Base-by-base conservation (phyloP, 2,797 vertebrate genomes). In the Anguilla marmorata region DNA sequence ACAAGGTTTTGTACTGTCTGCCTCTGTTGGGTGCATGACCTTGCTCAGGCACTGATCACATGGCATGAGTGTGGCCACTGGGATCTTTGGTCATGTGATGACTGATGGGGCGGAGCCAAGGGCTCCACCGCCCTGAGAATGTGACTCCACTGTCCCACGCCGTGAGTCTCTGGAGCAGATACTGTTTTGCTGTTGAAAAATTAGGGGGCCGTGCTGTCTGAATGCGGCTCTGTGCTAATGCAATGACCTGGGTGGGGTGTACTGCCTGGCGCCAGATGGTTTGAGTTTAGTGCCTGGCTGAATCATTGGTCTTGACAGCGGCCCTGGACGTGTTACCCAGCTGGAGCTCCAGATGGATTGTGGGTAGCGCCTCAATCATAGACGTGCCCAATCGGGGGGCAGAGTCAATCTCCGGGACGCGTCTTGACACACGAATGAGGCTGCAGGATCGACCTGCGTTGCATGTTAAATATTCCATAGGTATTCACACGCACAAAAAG, bases 321-420 rank as follows among this genome's bases (percentile, higher is more conserved):
- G 79, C 79, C 45, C 79, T 82, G 79, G 41, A 50, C 79, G 24
- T 50, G 79, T 2, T 50, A 11, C 19, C 79, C 79, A 50, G 79
- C 79, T 24, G 79, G 41, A 48, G 45, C 41, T 82, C 79, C 79
- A 82, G 79, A 82, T 82, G 41, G 79, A 82, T 82, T 82, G 79
- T 82, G 79, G 79, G 79, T 50, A n/a, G 45, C 19, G 79, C 41
- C 16, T 48, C 79, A 48, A n/a, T 50, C 16, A 50, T 50, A 33
- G 21, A 48, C 1, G 79, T 82, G 16, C 41, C 21, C 41, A 45
- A n/a, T 45, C 0, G 9, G 63, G 60, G 21, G 63, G 21, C n/a
- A 24, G 63, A 66, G 63, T 66, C 63, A 66, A 9, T n/a, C 63
- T 66, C 63, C 41, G 7, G 41, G 21, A 4, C 16, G 79, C 16